phyloP scores from a whole-genome alignment of 2,888 invertebrate species.

The Magallana nippona region DNA sequence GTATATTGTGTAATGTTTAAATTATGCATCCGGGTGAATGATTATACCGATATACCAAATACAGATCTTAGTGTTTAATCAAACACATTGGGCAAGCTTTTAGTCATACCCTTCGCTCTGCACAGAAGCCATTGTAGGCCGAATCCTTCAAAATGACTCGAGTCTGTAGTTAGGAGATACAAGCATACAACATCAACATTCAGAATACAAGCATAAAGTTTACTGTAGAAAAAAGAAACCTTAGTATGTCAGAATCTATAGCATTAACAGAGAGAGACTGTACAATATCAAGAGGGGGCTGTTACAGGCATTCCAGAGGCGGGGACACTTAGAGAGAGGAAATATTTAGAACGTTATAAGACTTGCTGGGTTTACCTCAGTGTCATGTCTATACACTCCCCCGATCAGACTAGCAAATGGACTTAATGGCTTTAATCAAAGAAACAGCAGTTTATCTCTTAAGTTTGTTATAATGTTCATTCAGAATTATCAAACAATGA shows the following conservation, averaged over 20 bases:
- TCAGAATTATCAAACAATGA: too few relatives aligned
- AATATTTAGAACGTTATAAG: neutral
- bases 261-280: neutral
- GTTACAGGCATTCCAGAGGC: conserved; percentile 1
- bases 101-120: conserved; percentile 49
- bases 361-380: conserved; percentile 33
- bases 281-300: neutral
- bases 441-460: neutral
- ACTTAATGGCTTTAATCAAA: conserved; percentile 40
- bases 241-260: neutral
- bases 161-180: conserved; percentile 44
- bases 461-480: too few relatives aligned
- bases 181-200: conserved; percentile 29
- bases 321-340: neutral
- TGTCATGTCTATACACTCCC: conserved; percentile 29
- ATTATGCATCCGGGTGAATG: conserved; percentile 33
- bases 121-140: conserved; percentile 43
- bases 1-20: conserved; percentile 14
- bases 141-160: conserved; percentile 41
- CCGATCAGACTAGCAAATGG: conserved; percentile 39
- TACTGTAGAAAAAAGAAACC: neutral
- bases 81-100: conserved; percentile 25
- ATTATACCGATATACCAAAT: conserved; percentile 23
- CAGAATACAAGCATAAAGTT: neutral
- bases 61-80: conserved; percentile 10